Evolutionary conservation across 2,797 vertebrate species (phyloP).

Genomic region (Gadopsis marmoratus): DNA sequence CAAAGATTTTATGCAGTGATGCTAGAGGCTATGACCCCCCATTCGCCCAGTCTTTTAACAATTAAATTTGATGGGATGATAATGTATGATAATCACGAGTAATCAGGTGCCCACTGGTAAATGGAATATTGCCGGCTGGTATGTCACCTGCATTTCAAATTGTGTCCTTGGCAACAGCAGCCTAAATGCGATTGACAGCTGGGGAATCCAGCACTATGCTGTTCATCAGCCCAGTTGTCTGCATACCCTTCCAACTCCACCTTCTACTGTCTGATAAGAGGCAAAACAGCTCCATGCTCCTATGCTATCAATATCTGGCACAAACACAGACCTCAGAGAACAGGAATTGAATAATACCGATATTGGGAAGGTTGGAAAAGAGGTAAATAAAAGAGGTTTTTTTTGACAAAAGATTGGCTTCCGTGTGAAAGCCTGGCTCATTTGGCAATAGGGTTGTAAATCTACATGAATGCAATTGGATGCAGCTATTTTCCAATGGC

Average conservation of each 20-base stretch:
- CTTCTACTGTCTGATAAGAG: constrained; percentile 79
- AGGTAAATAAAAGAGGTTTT: constrained; percentile 55
- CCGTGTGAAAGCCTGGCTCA: constrained; percentile 65
- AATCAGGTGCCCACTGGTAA: constrained; percentile 93
- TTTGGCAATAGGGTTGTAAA: constrained; percentile 80
- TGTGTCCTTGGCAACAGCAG: constrained; percentile 84
- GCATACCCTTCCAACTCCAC: constrained; percentile 64
- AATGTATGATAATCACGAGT: constrained; percentile 97
- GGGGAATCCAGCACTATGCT: constrained; percentile 81
- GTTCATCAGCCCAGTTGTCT: constrained; percentile 69
- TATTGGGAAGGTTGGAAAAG: constrained; percentile 60
- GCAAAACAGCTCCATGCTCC: constrained; percentile 72
- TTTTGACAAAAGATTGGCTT: constrained; percentile 36
- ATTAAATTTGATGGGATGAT: constrained; percentile 98
- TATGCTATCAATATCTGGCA: constrained; percentile 72
- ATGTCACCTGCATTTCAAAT: constrained; percentile 96
- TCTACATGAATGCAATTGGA: constrained; percentile 86
- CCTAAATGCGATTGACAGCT: constrained; percentile 89
- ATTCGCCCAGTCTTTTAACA: constrained; percentile 83
- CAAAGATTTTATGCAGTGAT: constrained; percentile 75
- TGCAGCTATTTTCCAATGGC: constrained; percentile 85
- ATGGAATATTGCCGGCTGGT: constrained; percentile 88
- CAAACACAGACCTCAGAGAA: constrained; percentile 78
- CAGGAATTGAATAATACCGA: constrained; percentile 71
- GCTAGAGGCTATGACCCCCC: constrained; percentile 84